These are phyloP conservation scores for Hydrolagus colliei DNA, from an alignment of 2,797 vertebrate species.

Conservation along the genomic window DNA sequence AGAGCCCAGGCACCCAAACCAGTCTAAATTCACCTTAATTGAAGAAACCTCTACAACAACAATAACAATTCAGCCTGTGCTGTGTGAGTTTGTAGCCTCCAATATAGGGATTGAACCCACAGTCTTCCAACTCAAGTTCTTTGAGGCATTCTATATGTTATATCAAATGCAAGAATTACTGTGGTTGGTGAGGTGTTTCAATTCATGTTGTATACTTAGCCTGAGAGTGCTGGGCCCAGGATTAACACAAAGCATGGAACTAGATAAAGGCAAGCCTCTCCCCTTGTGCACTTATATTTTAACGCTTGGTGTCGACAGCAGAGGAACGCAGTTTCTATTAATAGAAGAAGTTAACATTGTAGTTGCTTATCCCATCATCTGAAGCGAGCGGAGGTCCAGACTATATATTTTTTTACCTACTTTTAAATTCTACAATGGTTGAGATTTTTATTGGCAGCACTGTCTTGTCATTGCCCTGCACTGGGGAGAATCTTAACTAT, in stretches of 20 bases:
- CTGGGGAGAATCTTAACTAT: too few relatives aligned
- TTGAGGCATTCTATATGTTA: too few relatives aligned
- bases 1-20: too few relatives aligned
- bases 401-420: background rate
- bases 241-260: constrained; percentile 33
- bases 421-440: background rate
- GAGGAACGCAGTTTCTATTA: background rate
- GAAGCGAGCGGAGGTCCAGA: background rate
- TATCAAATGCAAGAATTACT: background rate
- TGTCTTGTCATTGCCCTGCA: too few relatives aligned
- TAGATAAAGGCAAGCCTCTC: constrained; percentile 35
- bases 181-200: constrained; percentile 28
- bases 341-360: background rate
- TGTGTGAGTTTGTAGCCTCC: too few relatives aligned
- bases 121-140: too few relatives aligned
- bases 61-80: too few relatives aligned
- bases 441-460: background rate
- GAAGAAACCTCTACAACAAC: too few relatives aligned
- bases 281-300: background rate
- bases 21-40: too few relatives aligned
- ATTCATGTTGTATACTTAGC: constrained; percentile 33
- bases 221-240: constrained; percentile 34
- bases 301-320: background rate
- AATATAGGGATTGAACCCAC: too few relatives aligned
- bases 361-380: background rate